A percentile compares a stretch with the other conserved stretches of the same genome.
These are phyloP conservation scores for Pachydiplax longipennis DNA, from an alignment of 2,888 invertebrate species.

Conservation along the genomic window DNA sequence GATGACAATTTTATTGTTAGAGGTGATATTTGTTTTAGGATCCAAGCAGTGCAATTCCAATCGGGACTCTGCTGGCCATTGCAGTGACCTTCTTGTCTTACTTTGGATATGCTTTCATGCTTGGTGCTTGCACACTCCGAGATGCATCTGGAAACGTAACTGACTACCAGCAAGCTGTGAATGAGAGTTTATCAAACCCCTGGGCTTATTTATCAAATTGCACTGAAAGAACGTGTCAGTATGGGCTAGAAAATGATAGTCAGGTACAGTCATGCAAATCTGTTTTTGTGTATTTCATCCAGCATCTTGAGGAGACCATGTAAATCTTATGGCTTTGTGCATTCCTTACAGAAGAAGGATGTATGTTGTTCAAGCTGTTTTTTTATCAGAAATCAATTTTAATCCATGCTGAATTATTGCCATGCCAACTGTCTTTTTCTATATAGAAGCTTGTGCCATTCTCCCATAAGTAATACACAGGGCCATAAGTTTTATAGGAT, in stretches of 20 bases:
- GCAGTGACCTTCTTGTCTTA: constrained; percentile 65
- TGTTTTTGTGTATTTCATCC: too few species aligned
- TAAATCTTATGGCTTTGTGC: too few species aligned
- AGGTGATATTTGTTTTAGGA: constrained; percentile 55
- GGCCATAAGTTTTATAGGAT: too few species aligned
- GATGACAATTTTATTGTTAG: too few species aligned
- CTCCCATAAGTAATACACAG: too few species aligned
- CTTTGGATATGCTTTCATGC: constrained; percentile 61
- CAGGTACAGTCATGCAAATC: constrained; percentile 57
- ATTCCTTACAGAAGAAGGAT: too few species aligned
- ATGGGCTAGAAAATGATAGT: constrained; percentile 61
- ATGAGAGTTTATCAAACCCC: constrained; percentile 59
- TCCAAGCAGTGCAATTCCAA: constrained; percentile 62
- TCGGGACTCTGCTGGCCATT: constrained; percentile 67
- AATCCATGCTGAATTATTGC: too few species aligned
- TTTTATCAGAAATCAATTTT: too few species aligned
- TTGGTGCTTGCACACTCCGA: constrained; percentile 58
- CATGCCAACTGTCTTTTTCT: too few species aligned
- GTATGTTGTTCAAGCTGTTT: too few species aligned
- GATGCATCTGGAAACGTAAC: constrained; percentile 57
- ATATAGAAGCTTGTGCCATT: too few species aligned
- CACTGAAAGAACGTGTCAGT: constrained; percentile 55
- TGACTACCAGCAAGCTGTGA: constrained; percentile 54
- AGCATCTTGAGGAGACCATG: too few species aligned
- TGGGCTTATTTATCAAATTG: constrained; percentile 55